Evolutionary conservation across 2,797 vertebrate genomes (phyloP), one percentile per base, ranked within the genome.

Genomic region (Emys orbicularis): DNA sequence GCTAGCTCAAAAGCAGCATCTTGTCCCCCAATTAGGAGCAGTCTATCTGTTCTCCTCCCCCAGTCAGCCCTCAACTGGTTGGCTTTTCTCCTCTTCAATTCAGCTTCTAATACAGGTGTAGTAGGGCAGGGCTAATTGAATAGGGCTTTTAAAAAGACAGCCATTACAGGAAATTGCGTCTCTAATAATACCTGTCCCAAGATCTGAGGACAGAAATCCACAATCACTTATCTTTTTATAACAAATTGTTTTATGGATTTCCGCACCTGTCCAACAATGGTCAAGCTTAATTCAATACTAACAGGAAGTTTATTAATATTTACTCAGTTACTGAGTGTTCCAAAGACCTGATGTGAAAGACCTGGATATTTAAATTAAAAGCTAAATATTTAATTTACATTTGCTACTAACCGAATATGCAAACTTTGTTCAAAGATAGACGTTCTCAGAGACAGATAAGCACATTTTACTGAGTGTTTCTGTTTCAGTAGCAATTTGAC

Each of bases 311-410:
- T 96, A 95, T 94, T 96, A 97, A 93, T 61, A 52, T 79, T 91
- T 95, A 92, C 87, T 96, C 96, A 95, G 95, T 95, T 95, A 90
- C 4, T 9, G 21, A 94, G 85, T 72, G 84, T 93, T 92, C 87
- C 94, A 97, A 93, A 94, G 90, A 81, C 27, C 79, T 52, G 47
- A 92, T 86, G 23, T 82, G 93, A 95, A 87, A 89, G 89, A 92
- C 74, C 56, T 34, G 52, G 57, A 97, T 92, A 94, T 96, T 96
- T 90, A 89, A 79, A 96, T 95, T 95, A 72, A 96, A 94, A 79
- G 29, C 84, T 90, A 94, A 96, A 90, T 81, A 94, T 81, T 65
- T 72, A 87, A 90, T 90, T 96, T 92, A 84, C 84, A 74, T 72
- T 87, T 90, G 61, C 88, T 77, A 90, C 72, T 83, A 94, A 59